Evolutionary conservation across 2,113 vertebrate genomes (phyloP), one percentile per base, ranked within the genome.

Genomic region (Dasyornis broadbenti): DNA sequence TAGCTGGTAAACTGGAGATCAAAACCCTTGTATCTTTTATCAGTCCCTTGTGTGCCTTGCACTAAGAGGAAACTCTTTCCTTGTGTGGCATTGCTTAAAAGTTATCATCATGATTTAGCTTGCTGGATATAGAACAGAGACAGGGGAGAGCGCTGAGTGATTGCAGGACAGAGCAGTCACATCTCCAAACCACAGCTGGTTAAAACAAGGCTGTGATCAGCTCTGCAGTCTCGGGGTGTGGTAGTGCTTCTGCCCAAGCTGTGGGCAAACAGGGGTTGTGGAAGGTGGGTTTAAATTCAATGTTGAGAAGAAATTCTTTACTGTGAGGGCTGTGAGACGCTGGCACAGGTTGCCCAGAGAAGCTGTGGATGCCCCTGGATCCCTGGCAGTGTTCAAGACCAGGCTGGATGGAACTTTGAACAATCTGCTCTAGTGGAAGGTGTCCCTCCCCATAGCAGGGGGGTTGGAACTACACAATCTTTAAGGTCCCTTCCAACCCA

Each of bases 11-110:
- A 94, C 82, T 90, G 31, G 83, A 96, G 86, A 94, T 96, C 95
- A 97, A 97, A 97, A 93, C 86, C 80, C 68, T 90, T 92, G 88
- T 86, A 83, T 95, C 82, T 95, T 96, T 93, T 97, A 96, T 96
- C 82, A 31, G 66, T 94, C 89, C 96, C 96, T 95, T 1, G 56
- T 95, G 96, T 91, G 83, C 72, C 52, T 91, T 93, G 86, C 39
- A 24, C 47, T 71, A 26, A 70, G 52, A 93, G 89, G 89, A 96
- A 97, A 93, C 95, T 92, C 89, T 63, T 97, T 96, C 95, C 94
- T 96, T 89, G 89, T 90, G 92, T 92, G 90, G 82, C 89, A 92
- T 81, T 81, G 82, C 89, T 92, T 92, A 59, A 93, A 93, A 90
- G 68, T 77, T 88, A 86, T 81, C 72, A 87, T 91, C 69, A 63